These are phyloP conservation scores for Miniopterus natalensis DNA, from an alignment of 2,113 vertebrate genomes.

Conservation along the genomic window DNA sequence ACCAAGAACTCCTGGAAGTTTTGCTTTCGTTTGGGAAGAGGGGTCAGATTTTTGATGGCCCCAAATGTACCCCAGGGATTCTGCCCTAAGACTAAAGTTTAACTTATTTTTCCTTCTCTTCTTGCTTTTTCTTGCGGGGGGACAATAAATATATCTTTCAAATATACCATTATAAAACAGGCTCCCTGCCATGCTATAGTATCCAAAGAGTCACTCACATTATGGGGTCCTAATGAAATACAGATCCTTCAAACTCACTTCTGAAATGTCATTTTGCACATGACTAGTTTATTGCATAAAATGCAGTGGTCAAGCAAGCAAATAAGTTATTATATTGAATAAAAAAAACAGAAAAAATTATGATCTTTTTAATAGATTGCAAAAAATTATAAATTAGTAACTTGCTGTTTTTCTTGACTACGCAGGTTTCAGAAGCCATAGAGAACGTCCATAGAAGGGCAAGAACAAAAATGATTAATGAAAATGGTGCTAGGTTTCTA, in stretches of 20 bases:
- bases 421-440: background rate
- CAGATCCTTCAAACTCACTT: conserved; percentile 77
- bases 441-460: conserved; percentile 35
- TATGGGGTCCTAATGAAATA: conserved; percentile 80
- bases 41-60: conserved; percentile 85
- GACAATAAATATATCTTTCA: conserved; percentile 84
- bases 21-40: conserved; percentile 85
- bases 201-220: conserved; percentile 73
- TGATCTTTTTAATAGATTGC: background rate
- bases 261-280: conserved; percentile 76
- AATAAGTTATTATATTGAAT: conserved; percentile 63
- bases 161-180: conserved; percentile 75
- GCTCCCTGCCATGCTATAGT: conserved; percentile 64
- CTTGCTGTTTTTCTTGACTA: conserved; percentile 21
- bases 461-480: conserved; percentile 72
- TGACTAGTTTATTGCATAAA: conserved; percentile 68
- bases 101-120: conserved; percentile 80
- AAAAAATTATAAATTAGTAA: conserved; percentile 40
- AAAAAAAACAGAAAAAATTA: background rate
- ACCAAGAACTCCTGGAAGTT: conserved; percentile 85
- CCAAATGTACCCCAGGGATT: conserved; percentile 78
- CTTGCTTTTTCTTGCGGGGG: conserved; percentile 72
- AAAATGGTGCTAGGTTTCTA: conserved; percentile 67
- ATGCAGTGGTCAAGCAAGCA: conserved; percentile 59
- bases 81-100: conserved; percentile 69